Conservation (phyloP, 2,797 vertebrate species). For the Platalea minor region DNA sequence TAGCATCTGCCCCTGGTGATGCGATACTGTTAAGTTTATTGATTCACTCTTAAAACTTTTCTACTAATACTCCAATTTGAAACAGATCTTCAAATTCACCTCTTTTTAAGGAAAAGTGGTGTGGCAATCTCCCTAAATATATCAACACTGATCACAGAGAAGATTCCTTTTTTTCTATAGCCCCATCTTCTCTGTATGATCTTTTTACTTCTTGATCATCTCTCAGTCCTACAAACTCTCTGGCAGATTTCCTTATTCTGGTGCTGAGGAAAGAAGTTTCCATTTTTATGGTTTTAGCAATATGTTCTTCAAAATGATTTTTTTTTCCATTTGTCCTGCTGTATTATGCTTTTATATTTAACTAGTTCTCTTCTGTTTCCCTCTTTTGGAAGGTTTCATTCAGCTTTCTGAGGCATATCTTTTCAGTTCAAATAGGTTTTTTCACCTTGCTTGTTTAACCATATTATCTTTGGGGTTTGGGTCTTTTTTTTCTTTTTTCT, state of each 20-base stretch:
- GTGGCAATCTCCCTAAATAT: not conserved
- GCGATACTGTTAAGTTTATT: not conserved
- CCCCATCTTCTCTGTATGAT: not conserved
- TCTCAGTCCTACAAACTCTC: not conserved
- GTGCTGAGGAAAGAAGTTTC: not conserved
- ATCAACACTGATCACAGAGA: not conserved
- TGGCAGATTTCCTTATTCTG: not conserved
- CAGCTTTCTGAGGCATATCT: not conserved
- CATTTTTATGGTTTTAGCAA: not conserved
- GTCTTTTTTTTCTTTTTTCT: not conserved
- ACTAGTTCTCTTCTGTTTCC: constrained; percentile 15
- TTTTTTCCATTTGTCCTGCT: not conserved
- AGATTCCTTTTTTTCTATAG: not conserved
- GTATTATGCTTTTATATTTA: constrained; percentile 33
- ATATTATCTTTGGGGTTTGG: not conserved
- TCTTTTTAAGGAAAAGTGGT: not conserved
- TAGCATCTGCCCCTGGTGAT: not conserved
- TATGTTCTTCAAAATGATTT: not conserved
- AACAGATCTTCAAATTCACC: not conserved
- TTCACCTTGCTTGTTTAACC: constrained; percentile 25
- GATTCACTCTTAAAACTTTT: not conserved
- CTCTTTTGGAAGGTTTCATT: not conserved
- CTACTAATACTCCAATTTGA: not conserved
- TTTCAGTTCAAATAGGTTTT: not conserved
- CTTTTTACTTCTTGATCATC: constrained; percentile 18